These are phyloP conservation scores for Nothocercus julius DNA, from an alignment of 2,113 vertebrate genomes.

Conservation along the genomic window DNA sequence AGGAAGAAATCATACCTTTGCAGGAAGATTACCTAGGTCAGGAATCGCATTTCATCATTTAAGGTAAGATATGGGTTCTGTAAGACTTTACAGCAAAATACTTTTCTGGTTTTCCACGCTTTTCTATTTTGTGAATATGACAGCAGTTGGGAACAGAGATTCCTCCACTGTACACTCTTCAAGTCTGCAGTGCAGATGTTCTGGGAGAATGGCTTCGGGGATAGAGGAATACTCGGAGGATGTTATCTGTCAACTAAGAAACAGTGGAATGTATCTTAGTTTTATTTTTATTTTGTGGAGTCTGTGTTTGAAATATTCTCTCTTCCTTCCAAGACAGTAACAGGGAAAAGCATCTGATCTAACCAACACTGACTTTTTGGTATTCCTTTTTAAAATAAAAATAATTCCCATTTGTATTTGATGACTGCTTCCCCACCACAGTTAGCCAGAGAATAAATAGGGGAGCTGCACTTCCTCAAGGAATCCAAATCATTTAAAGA, in stretches of 20 bases:
- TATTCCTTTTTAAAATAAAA: background rate
- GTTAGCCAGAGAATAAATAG: background rate
- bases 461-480: conserved; percentile 30
- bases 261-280: background rate
- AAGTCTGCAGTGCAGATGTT: background rate
- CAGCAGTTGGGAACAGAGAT: background rate
- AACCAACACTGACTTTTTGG: background rate
- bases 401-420: conserved; percentile 6
- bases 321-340: background rate
- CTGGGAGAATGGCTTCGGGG: background rate
- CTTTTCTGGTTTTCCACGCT: background rate
- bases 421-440: background rate
- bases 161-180: background rate
- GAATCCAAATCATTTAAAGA: conserved; percentile 52
- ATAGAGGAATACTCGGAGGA: background rate
- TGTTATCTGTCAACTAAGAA: background rate
- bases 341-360: background rate
- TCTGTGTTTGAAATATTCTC: background rate
- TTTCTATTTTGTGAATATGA: background rate
- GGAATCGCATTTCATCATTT: background rate
- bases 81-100: background rate
- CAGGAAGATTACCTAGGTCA: background rate
- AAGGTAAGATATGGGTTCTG: background rate
- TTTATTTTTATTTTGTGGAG: background rate
- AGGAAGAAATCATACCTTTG: background rate